Evolutionary conservation across 1,140 invertebrate genomes (phyloP).

Genomic region (Drosophila fuyamai): DNA sequence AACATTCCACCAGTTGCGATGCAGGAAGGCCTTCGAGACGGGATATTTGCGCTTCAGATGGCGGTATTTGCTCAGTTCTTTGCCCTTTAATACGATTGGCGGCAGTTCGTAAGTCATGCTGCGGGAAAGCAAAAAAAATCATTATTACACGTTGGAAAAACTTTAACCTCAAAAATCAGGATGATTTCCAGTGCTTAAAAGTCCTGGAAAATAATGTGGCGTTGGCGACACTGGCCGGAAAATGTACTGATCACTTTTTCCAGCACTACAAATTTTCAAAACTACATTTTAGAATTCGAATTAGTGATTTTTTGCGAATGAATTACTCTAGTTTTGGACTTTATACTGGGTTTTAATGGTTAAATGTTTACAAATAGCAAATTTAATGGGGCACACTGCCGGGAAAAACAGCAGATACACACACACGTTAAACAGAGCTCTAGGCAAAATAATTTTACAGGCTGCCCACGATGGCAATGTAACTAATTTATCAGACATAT

Average conservation of each 20-base stretch:
- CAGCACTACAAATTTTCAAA: background rate
- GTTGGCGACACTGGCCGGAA: constrained; percentile 34
- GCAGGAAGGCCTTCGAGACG: constrained; percentile 58
- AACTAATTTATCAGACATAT: background rate
- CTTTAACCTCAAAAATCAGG: constrained; percentile 14
- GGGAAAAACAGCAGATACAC: constrained; percentile 17
- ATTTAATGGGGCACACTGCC: constrained; percentile 12
- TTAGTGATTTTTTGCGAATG: too few relatives aligned
- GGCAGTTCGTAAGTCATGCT: constrained; percentile 63
- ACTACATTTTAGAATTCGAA: too few relatives aligned
- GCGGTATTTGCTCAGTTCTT: constrained; percentile 50
- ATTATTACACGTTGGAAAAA: constrained; percentile 7
- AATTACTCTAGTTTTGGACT: too few relatives aligned
- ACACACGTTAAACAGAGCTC: background rate
- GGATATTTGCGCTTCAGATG: constrained; percentile 66
- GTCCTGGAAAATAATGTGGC: background rate
- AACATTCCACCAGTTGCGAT: constrained; percentile 64
- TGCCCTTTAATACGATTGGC: constrained; percentile 54
- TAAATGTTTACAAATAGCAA: background rate
- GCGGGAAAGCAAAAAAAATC: background rate
- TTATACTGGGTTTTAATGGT: too few relatives aligned
- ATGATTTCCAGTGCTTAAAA: constrained; percentile 20
- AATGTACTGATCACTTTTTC: constrained; percentile 8
- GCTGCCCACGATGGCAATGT: background rate
- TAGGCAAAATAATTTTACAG: background rate